These are phyloP conservation scores for Euplagia quadripunctaria DNA, from an alignment of 2,888 invertebrate genomes.

Conservation along the genomic window DNA sequence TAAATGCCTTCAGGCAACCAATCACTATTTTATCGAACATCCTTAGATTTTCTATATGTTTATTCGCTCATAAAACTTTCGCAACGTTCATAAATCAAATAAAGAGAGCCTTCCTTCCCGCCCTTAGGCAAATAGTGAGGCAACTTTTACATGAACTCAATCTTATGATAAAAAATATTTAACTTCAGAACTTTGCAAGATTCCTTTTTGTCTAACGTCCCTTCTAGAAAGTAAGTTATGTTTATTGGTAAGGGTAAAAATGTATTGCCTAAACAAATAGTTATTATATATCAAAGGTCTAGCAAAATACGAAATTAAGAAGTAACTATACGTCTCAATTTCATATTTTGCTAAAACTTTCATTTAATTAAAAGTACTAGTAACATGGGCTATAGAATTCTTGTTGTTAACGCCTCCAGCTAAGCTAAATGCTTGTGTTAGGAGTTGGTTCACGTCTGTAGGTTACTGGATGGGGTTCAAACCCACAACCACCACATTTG, in stretches of 20 bases:
- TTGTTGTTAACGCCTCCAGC: no score
- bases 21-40: constrained; percentile 13
- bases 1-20: constrained; percentile 3
- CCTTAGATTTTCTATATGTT: constrained; percentile 2
- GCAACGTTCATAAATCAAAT: constrained; percentile 7
- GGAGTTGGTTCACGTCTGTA: no score
- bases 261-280: background rate
- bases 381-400: no score
- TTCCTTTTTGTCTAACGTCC: background rate
- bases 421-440: no score
- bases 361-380: no score
- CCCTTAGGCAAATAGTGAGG: constrained; percentile 10
- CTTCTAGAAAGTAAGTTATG: background rate
- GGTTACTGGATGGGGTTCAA: no score
- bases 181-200: background rate
- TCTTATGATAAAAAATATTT: background rate
- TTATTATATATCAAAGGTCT: background rate
- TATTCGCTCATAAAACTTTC: constrained; percentile 13
- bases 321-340: background rate
- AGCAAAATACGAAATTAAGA: background rate
- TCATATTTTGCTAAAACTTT: no score
- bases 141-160: constrained; percentile 13
- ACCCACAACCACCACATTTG: no score
- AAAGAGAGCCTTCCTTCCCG: constrained; percentile 6
- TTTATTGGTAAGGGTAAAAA: background rate